A percentile compares a stretch with the other conserved stretches of the same genome.
Evolutionary conservation across 1,140 invertebrate species (phyloP).

Genomic region (Apis florea): DNA sequence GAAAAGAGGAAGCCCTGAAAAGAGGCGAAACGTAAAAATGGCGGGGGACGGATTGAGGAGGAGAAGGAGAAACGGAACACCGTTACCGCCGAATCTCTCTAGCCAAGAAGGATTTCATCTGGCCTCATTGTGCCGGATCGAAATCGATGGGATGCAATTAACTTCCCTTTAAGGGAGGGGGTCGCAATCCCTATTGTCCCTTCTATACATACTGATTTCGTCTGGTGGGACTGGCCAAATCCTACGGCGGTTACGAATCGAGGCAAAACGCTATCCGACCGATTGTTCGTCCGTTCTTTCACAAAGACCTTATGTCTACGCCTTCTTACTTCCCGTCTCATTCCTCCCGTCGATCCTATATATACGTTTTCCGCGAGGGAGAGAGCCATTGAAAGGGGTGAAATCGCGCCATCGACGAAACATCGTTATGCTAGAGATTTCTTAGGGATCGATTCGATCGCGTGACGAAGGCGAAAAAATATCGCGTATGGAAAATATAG

Average conservation of each 20-base stretch:
- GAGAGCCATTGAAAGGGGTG: not conserved
- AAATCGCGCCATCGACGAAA: conserved; percentile 41
- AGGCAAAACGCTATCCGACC: conserved; percentile 49
- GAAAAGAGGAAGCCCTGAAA: conserved; percentile 9
- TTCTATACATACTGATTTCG: conserved; percentile 64
- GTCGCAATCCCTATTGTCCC: conserved; percentile 65
- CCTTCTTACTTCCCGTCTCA: conserved; percentile 69
- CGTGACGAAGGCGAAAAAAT: not conserved
- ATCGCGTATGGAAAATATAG: not conserved
- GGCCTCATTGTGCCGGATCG: conserved; percentile 64
- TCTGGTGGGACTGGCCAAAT: conserved; percentile 3
- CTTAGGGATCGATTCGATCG: conserved; percentile 67
- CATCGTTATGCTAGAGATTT: conserved; percentile 68
- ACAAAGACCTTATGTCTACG: conserved; percentile 47
- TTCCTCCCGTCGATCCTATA: conserved; percentile 42
- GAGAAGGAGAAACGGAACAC: conserved; percentile 42
- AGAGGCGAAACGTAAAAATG: not conserved
- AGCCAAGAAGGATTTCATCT: conserved; percentile 61
- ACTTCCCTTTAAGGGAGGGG: conserved; percentile 68
- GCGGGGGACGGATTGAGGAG: not conserved
- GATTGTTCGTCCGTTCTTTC: conserved; percentile 17
- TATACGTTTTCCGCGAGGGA: conserved; percentile 38
- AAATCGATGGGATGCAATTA: conserved; percentile 75
- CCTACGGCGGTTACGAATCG: conserved; percentile 18
- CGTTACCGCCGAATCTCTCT: conserved; percentile 50